Evolutionary conservation across 2,797 vertebrate genomes (phyloP).

Genomic region (Tadarida brasiliensis): DNA sequence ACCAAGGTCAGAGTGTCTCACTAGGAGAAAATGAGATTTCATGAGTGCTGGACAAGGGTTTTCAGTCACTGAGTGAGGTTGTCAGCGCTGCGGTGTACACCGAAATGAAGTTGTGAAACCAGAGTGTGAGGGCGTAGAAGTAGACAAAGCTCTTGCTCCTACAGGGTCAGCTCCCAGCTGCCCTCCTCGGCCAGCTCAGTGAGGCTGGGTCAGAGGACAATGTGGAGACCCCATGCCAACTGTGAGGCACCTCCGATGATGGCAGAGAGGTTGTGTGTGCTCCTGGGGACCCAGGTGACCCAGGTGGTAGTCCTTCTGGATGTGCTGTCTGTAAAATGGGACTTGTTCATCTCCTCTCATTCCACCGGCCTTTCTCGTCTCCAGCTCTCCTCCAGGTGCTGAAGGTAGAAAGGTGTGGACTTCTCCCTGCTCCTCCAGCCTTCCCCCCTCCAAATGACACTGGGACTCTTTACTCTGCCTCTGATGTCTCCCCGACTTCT

Average conservation of each 20-base stretch:
- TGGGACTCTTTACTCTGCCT: too few species aligned
- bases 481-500: not conserved
- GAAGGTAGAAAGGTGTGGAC: not conserved
- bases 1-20: rapidly evolving
- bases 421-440: not conserved
- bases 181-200: not conserved
- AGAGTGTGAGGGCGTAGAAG: not conserved
- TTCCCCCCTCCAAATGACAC: too few species aligned
- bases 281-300: not conserved
- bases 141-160: not conserved
- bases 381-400: not conserved
- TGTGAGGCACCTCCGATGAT: not conserved
- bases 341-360: not conserved
- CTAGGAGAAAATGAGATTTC: not conserved
- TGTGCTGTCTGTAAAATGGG: not conserved
- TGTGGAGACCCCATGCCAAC: not conserved
- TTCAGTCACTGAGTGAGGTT: not conserved
- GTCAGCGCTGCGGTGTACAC: not conserved
- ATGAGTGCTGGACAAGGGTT: not conserved
- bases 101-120: not conserved
- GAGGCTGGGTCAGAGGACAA: not conserved
- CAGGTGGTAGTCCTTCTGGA: not conserved
- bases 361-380: not conserved
- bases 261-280: not conserved
- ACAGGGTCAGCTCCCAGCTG: not conserved